Percentiles rank a stretch among this genome's conserved stretches.
These are phyloP conservation scores for Xiphydria camelus DNA, from an alignment of 2,888 invertebrate species.

Conservation along the genomic window DNA sequence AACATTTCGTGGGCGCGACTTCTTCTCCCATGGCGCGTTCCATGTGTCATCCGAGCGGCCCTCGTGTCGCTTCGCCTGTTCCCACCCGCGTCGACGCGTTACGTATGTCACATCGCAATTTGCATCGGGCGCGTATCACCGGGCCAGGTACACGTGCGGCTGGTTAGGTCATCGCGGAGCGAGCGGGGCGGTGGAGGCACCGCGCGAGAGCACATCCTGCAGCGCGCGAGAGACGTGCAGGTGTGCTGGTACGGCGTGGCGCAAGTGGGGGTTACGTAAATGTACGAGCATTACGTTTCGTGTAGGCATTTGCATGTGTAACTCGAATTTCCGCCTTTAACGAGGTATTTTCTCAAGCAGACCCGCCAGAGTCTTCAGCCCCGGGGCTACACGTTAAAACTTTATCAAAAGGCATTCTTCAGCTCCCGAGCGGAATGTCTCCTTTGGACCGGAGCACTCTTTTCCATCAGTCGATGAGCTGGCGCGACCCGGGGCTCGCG, in stretches of 20 bases:
- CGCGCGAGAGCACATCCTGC: background rate
- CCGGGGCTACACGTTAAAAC: slow-evolving; percentile 30
- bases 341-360: slow-evolving; percentile 28
- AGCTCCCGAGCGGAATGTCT: slow-evolving; percentile 1
- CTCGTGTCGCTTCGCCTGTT: background rate
- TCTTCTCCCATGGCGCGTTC: too few species aligned
- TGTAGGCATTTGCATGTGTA: slow-evolving; percentile 39
- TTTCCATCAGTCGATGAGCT: too few species aligned
- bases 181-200: background rate
- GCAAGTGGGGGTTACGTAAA: background rate
- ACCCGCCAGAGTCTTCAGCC: slow-evolving; percentile 13
- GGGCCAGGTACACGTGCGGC: slow-evolving; percentile 10
- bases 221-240: background rate
- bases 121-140: slow-evolving; percentile 29
- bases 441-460: too few species aligned
- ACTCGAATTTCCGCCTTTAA: slow-evolving; percentile 28
- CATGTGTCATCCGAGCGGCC: background rate
- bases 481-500: too few species aligned
- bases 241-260: background rate
- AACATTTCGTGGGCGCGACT: too few species aligned
- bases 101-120: slow-evolving; percentile 43
- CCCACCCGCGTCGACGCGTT: slow-evolving; percentile 23
- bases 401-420: slow-evolving; percentile 29
- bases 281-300: slow-evolving; percentile 25
- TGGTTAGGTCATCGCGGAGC: background rate